Conservation (phyloP, 2,888 invertebrate species). For the Agrilus cyanescens region DNA sequence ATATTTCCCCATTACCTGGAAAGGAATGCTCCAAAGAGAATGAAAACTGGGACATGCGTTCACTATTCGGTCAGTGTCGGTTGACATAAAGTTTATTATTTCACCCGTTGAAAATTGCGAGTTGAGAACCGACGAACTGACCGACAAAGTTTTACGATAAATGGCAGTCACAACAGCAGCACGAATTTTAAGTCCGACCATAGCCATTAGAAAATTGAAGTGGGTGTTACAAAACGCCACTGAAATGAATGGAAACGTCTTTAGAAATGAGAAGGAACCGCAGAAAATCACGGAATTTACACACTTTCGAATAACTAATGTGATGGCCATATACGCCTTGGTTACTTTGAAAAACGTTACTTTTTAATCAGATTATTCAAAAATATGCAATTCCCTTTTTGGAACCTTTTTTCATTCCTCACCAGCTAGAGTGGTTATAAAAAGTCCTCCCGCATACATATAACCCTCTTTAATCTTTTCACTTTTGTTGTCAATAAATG, state of each 20-base stretch:
- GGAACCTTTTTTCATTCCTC: constrained; percentile 21
- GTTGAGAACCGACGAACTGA: constrained; percentile 28
- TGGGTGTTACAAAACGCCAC: constrained; percentile 75
- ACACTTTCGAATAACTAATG: too few species aligned
- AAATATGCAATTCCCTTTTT: too few species aligned
- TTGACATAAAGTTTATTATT: constrained; percentile 93
- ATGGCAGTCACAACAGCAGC: constrained; percentile 73
- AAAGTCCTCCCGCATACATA: constrained; percentile 53
- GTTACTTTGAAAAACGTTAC: too few species aligned
- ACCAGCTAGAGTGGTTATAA: constrained; percentile 57
- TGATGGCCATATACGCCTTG: too few species aligned
- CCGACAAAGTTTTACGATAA: constrained; percentile 56
- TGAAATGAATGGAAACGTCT: constrained; percentile 25
- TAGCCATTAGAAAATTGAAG: constrained; percentile 78
- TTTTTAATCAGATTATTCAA: too few species aligned
- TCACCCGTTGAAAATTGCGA: constrained; percentile 59
- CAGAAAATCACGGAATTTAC: neutral
- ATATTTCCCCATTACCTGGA: constrained; percentile 48
- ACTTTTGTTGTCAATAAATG: constrained; percentile 60
- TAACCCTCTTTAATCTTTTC: constrained; percentile 54
- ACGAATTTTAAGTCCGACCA: constrained; percentile 77
- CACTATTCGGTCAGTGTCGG: constrained; percentile 89
- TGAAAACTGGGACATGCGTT: constrained; percentile 96
- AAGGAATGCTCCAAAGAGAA: constrained; percentile 91
- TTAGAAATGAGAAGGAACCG: neutral